Percentiles rank a stretch among this genome's conserved stretches.
Evolutionary conservation across 30 jellyfish, hydroid and myxozoan genomes (phyloP).

Genomic region (Euphysa ruthae): DNA sequence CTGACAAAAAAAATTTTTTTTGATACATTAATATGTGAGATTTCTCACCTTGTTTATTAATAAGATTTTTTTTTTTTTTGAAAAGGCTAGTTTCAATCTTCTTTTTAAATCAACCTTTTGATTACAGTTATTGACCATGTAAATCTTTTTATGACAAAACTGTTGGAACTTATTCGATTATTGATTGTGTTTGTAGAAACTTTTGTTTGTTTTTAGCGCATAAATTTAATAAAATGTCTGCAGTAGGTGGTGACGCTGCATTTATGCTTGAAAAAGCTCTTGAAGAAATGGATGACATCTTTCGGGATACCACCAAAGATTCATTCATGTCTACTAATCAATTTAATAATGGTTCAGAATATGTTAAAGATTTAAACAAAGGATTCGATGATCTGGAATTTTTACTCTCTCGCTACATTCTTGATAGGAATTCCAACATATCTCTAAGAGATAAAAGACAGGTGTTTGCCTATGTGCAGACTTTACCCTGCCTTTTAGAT

Average conservation of each 20-base stretch:
- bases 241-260: slow-evolving; percentile 97
- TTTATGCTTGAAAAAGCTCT: slow-evolving; percentile 91
- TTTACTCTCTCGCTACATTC: slow-evolving; percentile 20
- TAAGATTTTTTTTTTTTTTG: too few species aligned
- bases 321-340: neutral
- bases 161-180: too few species aligned
- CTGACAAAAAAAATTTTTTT: too few species aligned
- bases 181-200: too few species aligned
- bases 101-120: too few species aligned
- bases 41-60: too few species aligned
- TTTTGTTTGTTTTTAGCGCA: too few species aligned
- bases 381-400: slow-evolving; percentile 52
- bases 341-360: neutral
- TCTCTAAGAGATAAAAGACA: neutral
- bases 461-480: neutral
- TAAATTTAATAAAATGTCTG: slow-evolving; percentile 56
- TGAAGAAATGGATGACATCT: slow-evolving; percentile 95
- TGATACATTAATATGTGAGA: too few species aligned
- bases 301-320: too few species aligned
- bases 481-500: neutral
- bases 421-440: neutral
- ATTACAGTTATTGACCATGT: too few species aligned
- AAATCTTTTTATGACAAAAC: too few species aligned
- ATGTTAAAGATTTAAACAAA: slow-evolving; percentile 15
- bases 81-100: too few species aligned